Evolutionary conservation across 2,888 invertebrate genomes (phyloP), one percentile per base, ranked within the genome.

Genomic region (Drosophila barbarae): DNA sequence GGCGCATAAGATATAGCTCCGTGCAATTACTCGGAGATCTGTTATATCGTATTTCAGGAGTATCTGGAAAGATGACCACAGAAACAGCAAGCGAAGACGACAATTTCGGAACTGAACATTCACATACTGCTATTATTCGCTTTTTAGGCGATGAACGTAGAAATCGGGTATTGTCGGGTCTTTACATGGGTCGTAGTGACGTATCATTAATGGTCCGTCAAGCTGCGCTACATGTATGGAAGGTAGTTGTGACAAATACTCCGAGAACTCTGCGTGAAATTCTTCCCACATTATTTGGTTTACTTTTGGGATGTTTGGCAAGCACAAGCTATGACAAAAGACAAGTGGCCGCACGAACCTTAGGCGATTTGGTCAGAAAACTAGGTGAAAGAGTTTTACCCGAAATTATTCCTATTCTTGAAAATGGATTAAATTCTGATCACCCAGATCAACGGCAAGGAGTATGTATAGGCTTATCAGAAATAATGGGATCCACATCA

Each of bases 161-260:
- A 55, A 98, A 99, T 90, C 91, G 97, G 28, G 98, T 99, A 38
- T 90, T 98, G 54, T 96, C 98, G 26, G 98, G 98, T 1, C 90
- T 98, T 41, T 99, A 99, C 88, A 98, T 99, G 96, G 98, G 98
- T 4, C 92, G 99, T 58, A 98, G 98, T 53, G 99, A 99, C 87
- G 98, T 98, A 0, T 97, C 98, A 3, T 91, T 98, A 52, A 96
- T 98, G 94, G 99, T 99, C 26, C 93, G 99, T 0, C 99, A 99
- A 91, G 96, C 98, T 0, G 98, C 99, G 9, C 92, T 98, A 59
- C 99, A 99, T 89, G 99, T 99, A 0, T 99, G 99, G 99, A 99
- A 99, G 91, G 96, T 99, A 74, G 98, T 99, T 2, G 99, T 99
- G 2, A 96, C 98, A 1, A 99, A 99, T 89, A 99, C 99, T 0